phyloP scores from a whole-genome alignment of 2,113 vertebrate genomes.

The Leiothrix lutea region DNA sequence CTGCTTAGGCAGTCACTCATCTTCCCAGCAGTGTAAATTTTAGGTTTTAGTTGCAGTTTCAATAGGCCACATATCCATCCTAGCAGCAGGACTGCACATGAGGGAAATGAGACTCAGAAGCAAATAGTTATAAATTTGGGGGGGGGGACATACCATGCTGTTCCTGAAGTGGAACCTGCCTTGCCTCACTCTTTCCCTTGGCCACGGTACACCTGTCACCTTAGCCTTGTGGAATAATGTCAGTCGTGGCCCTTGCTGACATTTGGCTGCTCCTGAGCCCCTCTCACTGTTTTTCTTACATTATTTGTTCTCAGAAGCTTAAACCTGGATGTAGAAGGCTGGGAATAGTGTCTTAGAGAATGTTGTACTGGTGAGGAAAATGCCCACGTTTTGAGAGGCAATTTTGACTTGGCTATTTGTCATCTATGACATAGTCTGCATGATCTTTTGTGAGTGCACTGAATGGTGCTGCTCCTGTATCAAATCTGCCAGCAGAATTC shows the following conservation, averaged over 20 bases:
- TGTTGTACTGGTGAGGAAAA: background rate
- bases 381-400: background rate
- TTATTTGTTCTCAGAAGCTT: background rate
- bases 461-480: background rate
- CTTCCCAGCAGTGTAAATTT: background rate
- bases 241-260: background rate
- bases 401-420: rapidly evolving
- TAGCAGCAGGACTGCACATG: background rate
- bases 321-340: background rate
- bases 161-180: background rate
- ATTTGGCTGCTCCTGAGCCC: background rate
- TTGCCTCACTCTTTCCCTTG: background rate
- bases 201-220: rapidly evolving
- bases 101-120: background rate
- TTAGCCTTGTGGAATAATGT: background rate
- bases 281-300: rapidly evolving
- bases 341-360: background rate
- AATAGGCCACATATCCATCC: background rate
- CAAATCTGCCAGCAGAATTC: background rate
- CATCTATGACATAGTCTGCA: rapidly evolving
- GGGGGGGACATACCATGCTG: background rate
- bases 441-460: background rate
- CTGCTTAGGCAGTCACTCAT: background rate
- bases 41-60: background rate
- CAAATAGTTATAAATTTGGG: background rate